Percentiles rank a stretch among this genome's conserved stretches.
These are phyloP conservation scores for Rhagophthalmus giganteus DNA, from an alignment of 2,888 invertebrate species.

Conservation along the genomic window DNA sequence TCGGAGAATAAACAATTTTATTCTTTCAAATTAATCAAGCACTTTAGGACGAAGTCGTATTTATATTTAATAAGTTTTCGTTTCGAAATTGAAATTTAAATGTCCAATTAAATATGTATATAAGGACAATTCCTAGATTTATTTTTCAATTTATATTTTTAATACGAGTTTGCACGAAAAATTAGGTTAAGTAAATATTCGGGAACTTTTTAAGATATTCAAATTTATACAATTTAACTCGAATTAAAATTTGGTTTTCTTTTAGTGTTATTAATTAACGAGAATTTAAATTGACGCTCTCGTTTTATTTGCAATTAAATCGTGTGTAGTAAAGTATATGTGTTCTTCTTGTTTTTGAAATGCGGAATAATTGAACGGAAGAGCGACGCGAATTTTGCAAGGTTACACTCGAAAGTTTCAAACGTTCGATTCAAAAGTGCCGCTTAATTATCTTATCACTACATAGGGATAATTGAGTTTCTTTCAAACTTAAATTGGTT, in stretches of 20 bases:
- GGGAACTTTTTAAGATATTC: constrained; percentile 9
- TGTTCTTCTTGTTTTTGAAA: constrained; percentile 2
- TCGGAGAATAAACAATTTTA: constrained; percentile 10
- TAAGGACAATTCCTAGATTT: constrained; percentile 22
- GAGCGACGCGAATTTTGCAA: constrained; percentile 2
- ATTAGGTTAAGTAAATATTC: constrained; percentile 22
- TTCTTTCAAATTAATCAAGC: constrained; percentile 33
- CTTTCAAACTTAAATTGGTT: constrained; percentile 54
- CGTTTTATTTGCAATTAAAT: constrained; percentile 6
- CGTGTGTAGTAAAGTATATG: constrained; percentile 5
- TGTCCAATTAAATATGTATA: constrained; percentile 39
- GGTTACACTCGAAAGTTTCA: constrained; percentile 17
- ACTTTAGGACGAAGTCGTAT: constrained; percentile 25
- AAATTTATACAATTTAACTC: constrained; percentile 27
- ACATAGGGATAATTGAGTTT: constrained; percentile 51
- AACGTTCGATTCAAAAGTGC: constrained; percentile 36
- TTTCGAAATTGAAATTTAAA: constrained; percentile 38
- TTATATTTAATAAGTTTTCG: constrained; percentile 28
- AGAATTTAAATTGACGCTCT: constrained; percentile 7
- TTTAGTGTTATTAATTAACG: constrained; percentile 20
- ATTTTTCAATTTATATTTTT: constrained; percentile 29
- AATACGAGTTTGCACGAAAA: constrained; percentile 18
- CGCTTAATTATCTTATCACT: constrained; percentile 51
- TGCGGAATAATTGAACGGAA: constrained; percentile 4
- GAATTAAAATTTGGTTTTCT: constrained; percentile 9